These are phyloP conservation scores for Buphagus erythrorhynchus DNA, from an alignment of 2,797 vertebrate genomes.

Conservation along the genomic window DNA sequence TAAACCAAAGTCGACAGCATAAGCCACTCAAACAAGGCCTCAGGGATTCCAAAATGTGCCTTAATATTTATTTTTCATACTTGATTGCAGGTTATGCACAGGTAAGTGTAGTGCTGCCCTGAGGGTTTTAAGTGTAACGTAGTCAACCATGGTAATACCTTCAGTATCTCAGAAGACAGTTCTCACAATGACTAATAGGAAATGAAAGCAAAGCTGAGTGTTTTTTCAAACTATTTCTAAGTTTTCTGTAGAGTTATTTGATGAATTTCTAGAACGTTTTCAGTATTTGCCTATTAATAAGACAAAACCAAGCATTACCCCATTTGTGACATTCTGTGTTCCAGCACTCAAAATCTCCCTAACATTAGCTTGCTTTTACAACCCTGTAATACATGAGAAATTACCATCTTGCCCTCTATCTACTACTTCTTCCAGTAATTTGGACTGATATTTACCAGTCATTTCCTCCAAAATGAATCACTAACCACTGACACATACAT, in stretches of 20 bases:
- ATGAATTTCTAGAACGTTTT: not conserved
- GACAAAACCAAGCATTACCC: not conserved
- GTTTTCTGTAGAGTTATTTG: constrained; percentile 3
- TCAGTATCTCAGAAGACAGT: constrained; percentile 28
- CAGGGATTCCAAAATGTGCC: constrained; percentile 54
- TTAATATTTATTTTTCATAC: constrained; percentile 73
- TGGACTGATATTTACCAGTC: not conserved
- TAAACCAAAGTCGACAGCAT: constrained; percentile 54
- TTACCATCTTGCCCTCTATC: not conserved
- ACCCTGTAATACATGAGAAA: not conserved
- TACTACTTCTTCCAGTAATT: not conserved
- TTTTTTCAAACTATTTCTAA: constrained; percentile 3
- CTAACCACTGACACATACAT: not conserved
- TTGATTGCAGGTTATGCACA: constrained; percentile 67
- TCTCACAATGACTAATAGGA: constrained; percentile 40
- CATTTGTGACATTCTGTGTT: not conserved
- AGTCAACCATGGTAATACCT: constrained; percentile 70
- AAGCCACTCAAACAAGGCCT: constrained; percentile 60
- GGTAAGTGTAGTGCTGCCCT: constrained; percentile 65
- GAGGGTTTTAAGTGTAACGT: constrained; percentile 65
- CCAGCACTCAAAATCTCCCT: not conserved
- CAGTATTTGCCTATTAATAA: not conserved
- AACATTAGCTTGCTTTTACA: not conserved
- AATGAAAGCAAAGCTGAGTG: constrained; percentile 54
- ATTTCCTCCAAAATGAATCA: constrained; percentile 12